These are phyloP conservation scores for Anguilla megastoma DNA, from an alignment of 2,797 vertebrate genomes.

Conservation along the genomic window DNA sequence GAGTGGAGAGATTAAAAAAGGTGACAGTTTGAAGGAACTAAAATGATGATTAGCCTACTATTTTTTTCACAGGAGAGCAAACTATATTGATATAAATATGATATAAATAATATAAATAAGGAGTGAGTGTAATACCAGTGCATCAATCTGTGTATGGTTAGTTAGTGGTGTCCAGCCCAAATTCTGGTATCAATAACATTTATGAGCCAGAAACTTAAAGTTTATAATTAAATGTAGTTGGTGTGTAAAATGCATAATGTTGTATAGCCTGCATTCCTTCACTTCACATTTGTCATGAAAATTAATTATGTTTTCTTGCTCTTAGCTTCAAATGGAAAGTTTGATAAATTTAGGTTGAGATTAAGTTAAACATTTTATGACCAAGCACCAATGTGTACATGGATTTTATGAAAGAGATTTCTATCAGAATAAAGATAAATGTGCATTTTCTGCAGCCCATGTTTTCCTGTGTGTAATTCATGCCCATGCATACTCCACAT, in stretches of 20 bases:
- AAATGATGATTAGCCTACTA: background rate
- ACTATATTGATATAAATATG: too few relatives aligned
- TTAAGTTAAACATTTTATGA: background rate
- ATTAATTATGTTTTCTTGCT: background rate
- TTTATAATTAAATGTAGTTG: background rate
- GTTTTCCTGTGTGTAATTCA: background rate
- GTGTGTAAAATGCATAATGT: background rate
- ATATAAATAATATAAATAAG: too few relatives aligned
- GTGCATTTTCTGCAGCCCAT: background rate
- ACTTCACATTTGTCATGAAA: background rate
- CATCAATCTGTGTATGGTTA: background rate
- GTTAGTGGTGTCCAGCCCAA: background rate
- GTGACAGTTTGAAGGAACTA: background rate
- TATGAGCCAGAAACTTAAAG: background rate
- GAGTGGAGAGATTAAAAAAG: background rate
- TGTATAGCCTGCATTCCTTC: background rate
- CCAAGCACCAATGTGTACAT: background rate
- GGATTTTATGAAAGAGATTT: background rate
- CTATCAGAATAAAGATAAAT: background rate
- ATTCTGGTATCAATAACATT: background rate
- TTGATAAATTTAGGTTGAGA: background rate
- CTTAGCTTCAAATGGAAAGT: background rate
- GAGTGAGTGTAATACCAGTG: too few relatives aligned
- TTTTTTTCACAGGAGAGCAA: too few relatives aligned
- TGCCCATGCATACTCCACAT: background rate